Percentiles rank a stretch among this genome's conserved stretches.
These are phyloP conservation scores for Rallus limicola DNA, from an alignment of 2,113 vertebrate genomes.

Conservation along the genomic window DNA sequence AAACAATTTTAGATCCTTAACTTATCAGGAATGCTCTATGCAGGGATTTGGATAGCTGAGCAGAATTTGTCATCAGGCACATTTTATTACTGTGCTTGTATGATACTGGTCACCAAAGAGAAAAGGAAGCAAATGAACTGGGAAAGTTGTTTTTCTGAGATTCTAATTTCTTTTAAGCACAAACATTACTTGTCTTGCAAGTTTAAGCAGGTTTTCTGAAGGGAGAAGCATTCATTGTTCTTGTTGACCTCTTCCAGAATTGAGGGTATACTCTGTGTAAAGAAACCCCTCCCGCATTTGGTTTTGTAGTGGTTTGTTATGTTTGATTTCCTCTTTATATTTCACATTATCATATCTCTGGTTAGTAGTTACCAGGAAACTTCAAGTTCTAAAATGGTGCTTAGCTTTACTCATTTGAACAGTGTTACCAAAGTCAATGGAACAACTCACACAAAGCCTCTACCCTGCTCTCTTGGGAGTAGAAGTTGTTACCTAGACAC, in stretches of 20 bases:
- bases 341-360: neutral
- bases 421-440: neutral
- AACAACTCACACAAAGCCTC: neutral
- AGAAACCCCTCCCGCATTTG: neutral
- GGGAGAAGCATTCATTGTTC: neutral
- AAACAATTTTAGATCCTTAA: slow-evolving; percentile 53
- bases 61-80: neutral
- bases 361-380: neutral
- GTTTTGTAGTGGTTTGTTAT: neutral
- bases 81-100: neutral
- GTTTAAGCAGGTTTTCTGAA: neutral
- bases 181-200: neutral
- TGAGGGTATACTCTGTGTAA: neutral
- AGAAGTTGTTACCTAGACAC: neutral
- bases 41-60: neutral
- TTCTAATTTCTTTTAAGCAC: neutral
- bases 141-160: neutral
- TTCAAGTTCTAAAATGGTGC: neutral
- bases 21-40: neutral
- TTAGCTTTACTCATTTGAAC: neutral
- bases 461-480: neutral
- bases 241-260: neutral
- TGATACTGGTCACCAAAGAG: neutral
- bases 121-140: neutral
- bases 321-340: neutral